These are phyloP conservation scores for Pithys albifrons DNA, from an alignment of 2,113 vertebrate species.

Conservation along the genomic window DNA sequence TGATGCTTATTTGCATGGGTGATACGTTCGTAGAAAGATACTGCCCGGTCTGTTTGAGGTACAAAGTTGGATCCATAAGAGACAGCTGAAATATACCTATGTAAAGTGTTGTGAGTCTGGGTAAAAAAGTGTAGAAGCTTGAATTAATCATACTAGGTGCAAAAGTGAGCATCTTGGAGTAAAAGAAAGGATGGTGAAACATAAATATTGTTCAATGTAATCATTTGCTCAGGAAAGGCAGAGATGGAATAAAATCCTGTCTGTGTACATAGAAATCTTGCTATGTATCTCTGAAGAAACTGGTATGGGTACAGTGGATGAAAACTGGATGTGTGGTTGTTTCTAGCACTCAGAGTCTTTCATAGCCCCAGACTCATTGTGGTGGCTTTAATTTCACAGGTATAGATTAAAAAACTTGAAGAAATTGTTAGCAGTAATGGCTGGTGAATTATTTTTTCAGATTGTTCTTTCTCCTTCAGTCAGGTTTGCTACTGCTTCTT, in stretches of 20 bases:
- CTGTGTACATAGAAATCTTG: neutral
- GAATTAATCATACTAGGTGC: neutral
- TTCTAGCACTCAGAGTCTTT: neutral
- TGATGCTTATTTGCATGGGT: neutral
- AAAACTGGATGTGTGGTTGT: neutral
- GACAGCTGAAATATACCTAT: neutral
- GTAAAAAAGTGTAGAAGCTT: neutral
- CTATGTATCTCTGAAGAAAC: neutral
- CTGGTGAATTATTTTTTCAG: neutral
- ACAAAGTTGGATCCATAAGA: neutral
- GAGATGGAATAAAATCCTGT: neutral
- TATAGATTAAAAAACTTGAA: neutral
- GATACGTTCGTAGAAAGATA: neutral
- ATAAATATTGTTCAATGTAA: neutral
- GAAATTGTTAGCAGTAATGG: neutral
- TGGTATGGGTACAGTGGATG: neutral
- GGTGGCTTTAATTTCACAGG: neutral
- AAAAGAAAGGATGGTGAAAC: neutral
- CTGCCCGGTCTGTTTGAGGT: neutral
- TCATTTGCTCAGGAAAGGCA: neutral
- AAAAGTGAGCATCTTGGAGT: neutral
- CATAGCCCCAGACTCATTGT: neutral
- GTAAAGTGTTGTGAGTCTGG: neutral
- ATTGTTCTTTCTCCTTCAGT: neutral
- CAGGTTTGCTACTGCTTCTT: neutral